phyloP scores from a whole-genome alignment of 2,888 invertebrate genomes.

The Sarcophaga rosellei region DNA sequence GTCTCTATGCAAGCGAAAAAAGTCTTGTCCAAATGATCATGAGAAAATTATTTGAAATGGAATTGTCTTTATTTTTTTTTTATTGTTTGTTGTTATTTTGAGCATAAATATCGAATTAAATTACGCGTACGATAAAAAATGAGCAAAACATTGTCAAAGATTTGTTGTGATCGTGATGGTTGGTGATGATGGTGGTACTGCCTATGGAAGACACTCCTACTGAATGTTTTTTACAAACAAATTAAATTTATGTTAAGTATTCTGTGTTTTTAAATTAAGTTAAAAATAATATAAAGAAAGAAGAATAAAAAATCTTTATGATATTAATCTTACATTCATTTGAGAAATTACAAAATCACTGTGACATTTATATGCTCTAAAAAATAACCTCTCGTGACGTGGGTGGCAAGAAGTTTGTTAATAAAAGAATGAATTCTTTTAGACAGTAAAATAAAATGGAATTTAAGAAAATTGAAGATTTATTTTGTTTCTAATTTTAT shows the following conservation, averaged over 20 bases:
- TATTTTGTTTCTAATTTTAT: no score
- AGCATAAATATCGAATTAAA: constrained; percentile 70
- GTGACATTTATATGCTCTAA: neutral
- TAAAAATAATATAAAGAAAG: constrained; percentile 18
- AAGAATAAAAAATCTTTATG: constrained; percentile 27
- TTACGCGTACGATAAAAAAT: constrained; percentile 77
- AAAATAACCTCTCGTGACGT: constrained; percentile 12
- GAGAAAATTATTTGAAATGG: constrained; percentile 31
- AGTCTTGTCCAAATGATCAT: constrained; percentile 53
- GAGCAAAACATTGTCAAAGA: constrained; percentile 72
- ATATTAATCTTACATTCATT: constrained; percentile 52
- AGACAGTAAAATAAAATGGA: neutral
- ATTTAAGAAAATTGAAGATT: no score
- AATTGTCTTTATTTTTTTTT: constrained; percentile 4
- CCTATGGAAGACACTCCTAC: neutral
- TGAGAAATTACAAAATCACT: constrained; percentile 14
- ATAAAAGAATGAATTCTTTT: constrained; percentile 4
- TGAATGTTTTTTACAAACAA: neutral
- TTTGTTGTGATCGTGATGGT: constrained; percentile 6
- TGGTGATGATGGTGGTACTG: neutral
- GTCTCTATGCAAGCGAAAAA: neutral
- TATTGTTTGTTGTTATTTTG: constrained; percentile 30
- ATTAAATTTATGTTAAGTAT: constrained; percentile 43
- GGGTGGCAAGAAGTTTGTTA: constrained; percentile 21
- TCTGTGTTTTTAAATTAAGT: constrained; percentile 48